Conservation (phyloP, 2,888 invertebrate genomes). For the Nasonia oneida region DNA sequence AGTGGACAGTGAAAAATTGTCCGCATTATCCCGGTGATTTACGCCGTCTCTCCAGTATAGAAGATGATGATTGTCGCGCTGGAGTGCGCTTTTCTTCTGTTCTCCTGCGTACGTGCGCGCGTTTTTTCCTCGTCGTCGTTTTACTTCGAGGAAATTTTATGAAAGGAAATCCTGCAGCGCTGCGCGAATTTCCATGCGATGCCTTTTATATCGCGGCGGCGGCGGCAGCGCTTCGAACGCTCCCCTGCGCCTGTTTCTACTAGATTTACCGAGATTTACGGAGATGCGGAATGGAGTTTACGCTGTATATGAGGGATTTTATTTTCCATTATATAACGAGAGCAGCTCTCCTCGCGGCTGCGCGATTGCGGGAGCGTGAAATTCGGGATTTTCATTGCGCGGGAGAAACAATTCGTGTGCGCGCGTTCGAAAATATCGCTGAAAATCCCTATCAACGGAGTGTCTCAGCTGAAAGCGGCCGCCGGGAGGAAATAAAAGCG, state of each 20-base stretch:
- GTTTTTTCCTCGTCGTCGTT: not conserved
- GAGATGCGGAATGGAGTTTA: conserved; percentile 40
- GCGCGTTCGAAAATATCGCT: not conserved
- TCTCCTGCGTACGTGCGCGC: not conserved
- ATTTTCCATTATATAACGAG: not conserved
- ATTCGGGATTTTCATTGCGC: not conserved
- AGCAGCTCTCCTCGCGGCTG: too few species aligned
- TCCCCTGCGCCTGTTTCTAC: conserved; percentile 57
- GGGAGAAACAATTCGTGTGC: not conserved
- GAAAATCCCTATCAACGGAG: conserved; percentile 46
- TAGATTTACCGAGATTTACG: conserved; percentile 62
- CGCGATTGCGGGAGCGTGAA: too few species aligned
- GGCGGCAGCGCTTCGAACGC: conserved; percentile 42
- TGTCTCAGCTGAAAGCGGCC: conserved; percentile 40
- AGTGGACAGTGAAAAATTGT: conserved; percentile 46
- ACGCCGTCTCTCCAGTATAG: not conserved
- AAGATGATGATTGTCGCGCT: not conserved
- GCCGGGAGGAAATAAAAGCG: conserved; percentile 51
- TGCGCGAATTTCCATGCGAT: conserved; percentile 58
- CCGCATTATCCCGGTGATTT: conserved; percentile 52
- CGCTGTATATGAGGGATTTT: not conserved
- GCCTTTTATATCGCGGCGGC: conserved; percentile 56
- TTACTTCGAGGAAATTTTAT: conserved; percentile 54
- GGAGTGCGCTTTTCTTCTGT: conserved; percentile 17
- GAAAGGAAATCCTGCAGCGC: conserved; percentile 57